Conservation (phyloP, 2,797 vertebrate genomes). For the Hybognathus amarus region DNA sequence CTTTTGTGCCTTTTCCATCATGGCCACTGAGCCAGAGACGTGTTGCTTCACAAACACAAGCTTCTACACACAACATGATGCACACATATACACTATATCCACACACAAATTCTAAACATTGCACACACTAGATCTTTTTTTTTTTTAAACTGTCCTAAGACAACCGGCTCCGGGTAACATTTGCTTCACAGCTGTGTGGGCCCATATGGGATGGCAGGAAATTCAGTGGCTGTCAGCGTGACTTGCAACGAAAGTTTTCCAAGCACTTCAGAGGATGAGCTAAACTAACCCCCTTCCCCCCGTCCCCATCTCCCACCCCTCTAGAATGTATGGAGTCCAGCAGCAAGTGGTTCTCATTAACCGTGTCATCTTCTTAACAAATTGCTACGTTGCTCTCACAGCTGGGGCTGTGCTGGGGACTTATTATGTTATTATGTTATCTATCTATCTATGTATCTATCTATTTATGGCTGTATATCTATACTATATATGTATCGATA, state of each 20-base stretch:
- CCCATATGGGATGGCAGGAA: conserved; percentile 90
- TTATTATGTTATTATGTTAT: conserved; percentile 56
- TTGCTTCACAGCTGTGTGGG: conserved; percentile 84
- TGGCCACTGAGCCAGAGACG: neutral
- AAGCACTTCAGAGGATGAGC: conserved; percentile 74
- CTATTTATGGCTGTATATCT: too few relatives aligned
- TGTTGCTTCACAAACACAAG: conserved; percentile 3
- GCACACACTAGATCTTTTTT: conserved; percentile 66
- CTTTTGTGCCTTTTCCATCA: conserved; percentile 35
- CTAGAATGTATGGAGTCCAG: conserved; percentile 77
- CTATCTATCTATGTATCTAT: too few relatives aligned
- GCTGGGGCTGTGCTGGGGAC: conserved; percentile 76
- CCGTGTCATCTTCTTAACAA: conserved; percentile 89
- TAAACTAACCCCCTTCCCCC: conserved; percentile 52
- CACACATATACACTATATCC: neutral
- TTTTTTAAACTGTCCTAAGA: conserved; percentile 66
- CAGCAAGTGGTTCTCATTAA: conserved; percentile 92
- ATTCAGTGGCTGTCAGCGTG: conserved; percentile 81
- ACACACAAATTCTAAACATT: neutral
- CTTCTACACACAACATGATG: neutral
- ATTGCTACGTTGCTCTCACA: conserved; percentile 81
- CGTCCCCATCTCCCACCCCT: conserved; percentile 62
- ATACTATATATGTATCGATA: too few relatives aligned
- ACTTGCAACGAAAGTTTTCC: conserved; percentile 79
- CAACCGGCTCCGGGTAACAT: conserved; percentile 73